Evolutionary conservation across 2,888 invertebrate species (phyloP).

Genomic region (Melipona beecheii): DNA sequence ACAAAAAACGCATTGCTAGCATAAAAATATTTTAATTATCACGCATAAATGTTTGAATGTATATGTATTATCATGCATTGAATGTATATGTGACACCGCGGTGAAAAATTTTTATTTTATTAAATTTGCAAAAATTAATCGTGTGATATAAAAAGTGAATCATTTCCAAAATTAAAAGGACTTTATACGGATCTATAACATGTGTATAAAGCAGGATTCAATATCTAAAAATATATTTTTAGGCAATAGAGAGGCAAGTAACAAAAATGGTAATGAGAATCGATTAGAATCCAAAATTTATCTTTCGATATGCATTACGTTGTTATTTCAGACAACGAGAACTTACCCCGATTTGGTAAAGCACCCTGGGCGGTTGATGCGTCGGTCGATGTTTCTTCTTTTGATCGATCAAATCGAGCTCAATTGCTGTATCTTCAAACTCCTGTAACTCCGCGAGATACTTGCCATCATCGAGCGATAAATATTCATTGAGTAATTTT

Average conservation of each 20-base stretch:
- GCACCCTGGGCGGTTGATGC: constrained; percentile 86
- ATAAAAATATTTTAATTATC: too few species aligned
- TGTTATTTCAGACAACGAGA: not conserved
- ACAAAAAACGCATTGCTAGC: too few species aligned
- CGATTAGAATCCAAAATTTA: not conserved
- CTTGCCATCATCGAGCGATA: constrained; percentile 76
- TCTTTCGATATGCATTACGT: not conserved
- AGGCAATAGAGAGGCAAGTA: not conserved
- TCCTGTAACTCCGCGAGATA: constrained; percentile 76
- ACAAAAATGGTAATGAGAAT: not conserved
- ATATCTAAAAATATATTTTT: not conserved
- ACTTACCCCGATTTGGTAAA: constrained; percentile 91
- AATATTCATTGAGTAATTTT: constrained; percentile 77
- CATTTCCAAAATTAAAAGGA: too few species aligned
- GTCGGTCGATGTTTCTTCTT: constrained; percentile 72
- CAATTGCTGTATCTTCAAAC: constrained; percentile 79
- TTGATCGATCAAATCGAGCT: constrained; percentile 79
- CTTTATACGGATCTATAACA: not conserved
- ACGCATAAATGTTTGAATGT: too few species aligned
- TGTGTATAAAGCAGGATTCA: not conserved
- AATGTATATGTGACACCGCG: too few species aligned
- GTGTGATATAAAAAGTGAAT: too few species aligned
- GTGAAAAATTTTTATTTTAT: too few species aligned
- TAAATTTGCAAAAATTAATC: too few species aligned
- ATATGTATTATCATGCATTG: too few species aligned